Percentiles rank a stretch among this genome's conserved stretches.
These are phyloP conservation scores for Lineus longissimus DNA, from an alignment of 1,140 invertebrate genomes.

Conservation along the genomic window DNA sequence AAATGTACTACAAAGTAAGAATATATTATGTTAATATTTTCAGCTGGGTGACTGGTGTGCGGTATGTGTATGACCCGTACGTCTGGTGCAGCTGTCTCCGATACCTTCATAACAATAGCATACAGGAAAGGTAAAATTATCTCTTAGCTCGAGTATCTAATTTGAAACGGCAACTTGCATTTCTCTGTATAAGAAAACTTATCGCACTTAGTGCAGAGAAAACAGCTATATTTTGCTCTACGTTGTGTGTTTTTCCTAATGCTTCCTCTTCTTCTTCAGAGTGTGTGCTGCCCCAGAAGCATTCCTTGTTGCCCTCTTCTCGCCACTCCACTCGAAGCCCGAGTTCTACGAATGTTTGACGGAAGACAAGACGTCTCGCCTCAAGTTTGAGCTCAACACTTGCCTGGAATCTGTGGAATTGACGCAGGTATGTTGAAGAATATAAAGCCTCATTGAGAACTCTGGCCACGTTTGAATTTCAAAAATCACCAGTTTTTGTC, in stretches of 20 bases:
- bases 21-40: neutral
- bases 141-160: neutral
- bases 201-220: no score
- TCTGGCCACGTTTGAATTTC: neutral
- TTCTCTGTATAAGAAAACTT: no score
- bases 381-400: slow-evolving; percentile 37
- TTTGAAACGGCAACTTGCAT: no score
- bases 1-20: no score
- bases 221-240: neutral
- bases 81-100: slow-evolving; percentile 46
- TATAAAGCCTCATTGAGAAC: slow-evolving; percentile 1
- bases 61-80: slow-evolving; percentile 42
- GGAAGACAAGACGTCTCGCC: slow-evolving; percentile 6
- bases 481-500: no score
- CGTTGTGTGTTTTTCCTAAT: neutral
- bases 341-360: slow-evolving; percentile 43
- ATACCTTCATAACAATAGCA: slow-evolving; percentile 37
- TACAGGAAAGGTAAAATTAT: slow-evolving; percentile 41
- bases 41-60: slow-evolving; percentile 49
- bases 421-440: slow-evolving; percentile 30
- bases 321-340: slow-evolving; percentile 42
- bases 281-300: slow-evolving; percentile 43
- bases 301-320: slow-evolving; percentile 46
- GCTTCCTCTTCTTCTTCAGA: slow-evolving; percentile 26
- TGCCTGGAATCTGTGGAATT: slow-evolving; percentile 41